phyloP scores from a whole-genome alignment of 2,113 vertebrate species.

The rabbit (Oryctolagus cuniculus) region DNA sequence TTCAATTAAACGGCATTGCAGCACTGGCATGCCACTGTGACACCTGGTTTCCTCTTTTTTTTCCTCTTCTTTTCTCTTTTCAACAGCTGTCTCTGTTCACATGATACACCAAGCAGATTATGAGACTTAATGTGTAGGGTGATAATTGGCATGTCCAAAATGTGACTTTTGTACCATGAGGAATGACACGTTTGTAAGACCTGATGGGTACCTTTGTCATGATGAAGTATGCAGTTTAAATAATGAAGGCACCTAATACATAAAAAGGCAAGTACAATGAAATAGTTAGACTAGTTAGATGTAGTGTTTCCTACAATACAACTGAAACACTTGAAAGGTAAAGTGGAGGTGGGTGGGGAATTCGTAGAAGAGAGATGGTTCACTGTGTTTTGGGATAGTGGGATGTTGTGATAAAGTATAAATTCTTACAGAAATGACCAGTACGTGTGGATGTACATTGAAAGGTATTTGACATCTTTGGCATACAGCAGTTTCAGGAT shows the following conservation, averaged over 20 bases:
- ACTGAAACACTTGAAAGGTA: neutral
- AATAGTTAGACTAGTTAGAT: neutral
- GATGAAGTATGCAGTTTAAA: neutral
- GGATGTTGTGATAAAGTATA: neutral
- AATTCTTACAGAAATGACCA: neutral
- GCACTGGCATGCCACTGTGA: conserved; percentile 43
- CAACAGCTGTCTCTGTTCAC: neutral
- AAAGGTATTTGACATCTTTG: neutral
- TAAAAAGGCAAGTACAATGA: neutral
- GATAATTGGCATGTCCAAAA: neutral
- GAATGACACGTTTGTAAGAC: neutral
- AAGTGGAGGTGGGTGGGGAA: neutral
- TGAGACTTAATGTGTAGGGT: neutral
- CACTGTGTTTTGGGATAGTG: neutral
- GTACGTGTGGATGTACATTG: neutral
- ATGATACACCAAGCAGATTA: neutral
- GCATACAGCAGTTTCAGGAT: neutral
- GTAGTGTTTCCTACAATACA: neutral
- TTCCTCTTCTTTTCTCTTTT: neutral
- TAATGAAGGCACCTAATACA: neutral
- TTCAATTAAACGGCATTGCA: conserved; percentile 79
- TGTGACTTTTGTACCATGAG: neutral
- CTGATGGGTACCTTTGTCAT: neutral
- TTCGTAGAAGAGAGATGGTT: neutral
- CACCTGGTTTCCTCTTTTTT: neutral